phyloP scores from a whole-genome alignment of 2,797 vertebrate genomes.

The Fratercula arctica region DNA sequence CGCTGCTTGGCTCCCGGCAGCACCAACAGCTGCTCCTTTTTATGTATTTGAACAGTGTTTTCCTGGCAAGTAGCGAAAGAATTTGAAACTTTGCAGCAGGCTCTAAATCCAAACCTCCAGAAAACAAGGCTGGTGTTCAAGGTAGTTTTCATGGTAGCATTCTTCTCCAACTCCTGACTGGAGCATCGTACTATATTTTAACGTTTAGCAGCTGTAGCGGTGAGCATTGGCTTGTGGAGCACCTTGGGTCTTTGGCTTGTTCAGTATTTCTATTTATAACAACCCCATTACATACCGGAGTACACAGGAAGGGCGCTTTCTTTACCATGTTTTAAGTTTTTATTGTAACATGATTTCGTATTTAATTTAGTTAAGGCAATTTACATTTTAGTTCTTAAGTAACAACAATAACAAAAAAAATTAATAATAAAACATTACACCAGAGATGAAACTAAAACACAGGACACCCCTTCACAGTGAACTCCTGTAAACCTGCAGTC shows the following conservation, averaged over 20 bases:
- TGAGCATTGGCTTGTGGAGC: not conserved
- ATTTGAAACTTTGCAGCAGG: slow-evolving; percentile 13
- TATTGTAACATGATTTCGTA: slow-evolving; percentile 47
- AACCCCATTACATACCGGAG: not conserved
- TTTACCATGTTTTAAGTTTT: slow-evolving; percentile 33
- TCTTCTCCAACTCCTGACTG: not conserved
- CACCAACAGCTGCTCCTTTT: slow-evolving; percentile 57
- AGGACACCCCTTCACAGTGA: slow-evolving; percentile 67
- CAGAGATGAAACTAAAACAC: slow-evolving; percentile 59
- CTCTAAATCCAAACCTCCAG: not conserved
- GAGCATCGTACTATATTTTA: not conserved
- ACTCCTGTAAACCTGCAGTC: slow-evolving; percentile 55
- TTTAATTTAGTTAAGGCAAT: slow-evolving; percentile 78
- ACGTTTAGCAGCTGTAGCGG: not conserved
- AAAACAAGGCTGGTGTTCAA: not conserved
- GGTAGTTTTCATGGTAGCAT: not conserved
- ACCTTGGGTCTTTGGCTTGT: not conserved
- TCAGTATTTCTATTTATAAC: not conserved
- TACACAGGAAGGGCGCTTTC: not conserved
- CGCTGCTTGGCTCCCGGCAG: not conserved
- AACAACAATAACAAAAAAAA: slow-evolving; percentile 9
- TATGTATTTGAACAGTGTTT: not conserved
- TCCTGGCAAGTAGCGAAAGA: slow-evolving; percentile 41
- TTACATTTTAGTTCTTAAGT: slow-evolving; percentile 71
- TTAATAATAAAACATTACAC: slow-evolving; percentile 59